These are phyloP conservation scores for Piezodorus guildinii DNA, from an alignment of 1,140 invertebrate species.

Conservation along the genomic window DNA sequence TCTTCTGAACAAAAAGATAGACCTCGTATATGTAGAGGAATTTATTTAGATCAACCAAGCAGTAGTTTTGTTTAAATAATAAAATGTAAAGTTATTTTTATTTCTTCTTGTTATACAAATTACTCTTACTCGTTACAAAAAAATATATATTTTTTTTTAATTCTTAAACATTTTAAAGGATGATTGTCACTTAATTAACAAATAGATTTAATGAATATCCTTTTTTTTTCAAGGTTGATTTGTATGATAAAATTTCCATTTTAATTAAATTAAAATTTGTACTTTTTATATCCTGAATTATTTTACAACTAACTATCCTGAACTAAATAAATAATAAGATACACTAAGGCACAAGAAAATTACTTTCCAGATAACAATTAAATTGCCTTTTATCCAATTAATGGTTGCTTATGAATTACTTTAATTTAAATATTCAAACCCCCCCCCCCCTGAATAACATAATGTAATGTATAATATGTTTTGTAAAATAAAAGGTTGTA, in stretches of 20 bases:
- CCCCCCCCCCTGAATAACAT: too few species aligned
- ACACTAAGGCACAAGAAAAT: too few species aligned
- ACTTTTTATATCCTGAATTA: not conserved
- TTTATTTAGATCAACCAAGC: conserved; percentile 47
- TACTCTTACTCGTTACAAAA: not conserved
- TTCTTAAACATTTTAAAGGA: too few species aligned
- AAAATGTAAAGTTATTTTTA: not conserved
- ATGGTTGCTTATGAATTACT: not conserved
- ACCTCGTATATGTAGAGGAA: conserved; percentile 28
- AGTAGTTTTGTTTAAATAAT: conserved; percentile 46
- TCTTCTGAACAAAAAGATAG: conserved; percentile 13
- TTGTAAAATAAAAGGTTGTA: too few species aligned
- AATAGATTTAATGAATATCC: too few species aligned
- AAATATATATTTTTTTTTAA: too few species aligned
- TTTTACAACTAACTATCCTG: not conserved
- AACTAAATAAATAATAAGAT: not conserved
- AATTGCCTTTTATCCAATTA: not conserved
- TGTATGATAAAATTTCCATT: not conserved
- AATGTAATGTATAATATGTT: too few species aligned
- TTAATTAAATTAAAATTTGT: too few species aligned
- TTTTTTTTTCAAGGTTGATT: too few species aligned
- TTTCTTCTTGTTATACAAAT: not conserved
- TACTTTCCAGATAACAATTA: too few species aligned
- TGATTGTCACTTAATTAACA: too few species aligned
- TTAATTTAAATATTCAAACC: too few species aligned